Evolutionary conservation across 1,140 invertebrate species (phyloP).

Genomic region (Leptinotarsa undecemlineata): DNA sequence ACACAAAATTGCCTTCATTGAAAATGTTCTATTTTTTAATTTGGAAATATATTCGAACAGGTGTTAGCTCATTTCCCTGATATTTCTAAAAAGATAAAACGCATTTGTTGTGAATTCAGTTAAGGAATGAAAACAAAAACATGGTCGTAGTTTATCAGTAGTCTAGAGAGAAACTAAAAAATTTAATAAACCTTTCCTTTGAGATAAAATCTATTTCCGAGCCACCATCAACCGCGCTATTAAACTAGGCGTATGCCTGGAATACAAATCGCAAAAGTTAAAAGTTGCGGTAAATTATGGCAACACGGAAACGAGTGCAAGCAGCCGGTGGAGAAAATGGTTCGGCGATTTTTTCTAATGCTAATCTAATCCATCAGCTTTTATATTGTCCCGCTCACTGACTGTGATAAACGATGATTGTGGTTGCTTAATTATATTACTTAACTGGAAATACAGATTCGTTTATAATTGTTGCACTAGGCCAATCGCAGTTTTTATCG

Average conservation of each 20-base stretch:
- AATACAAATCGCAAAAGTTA: neutral
- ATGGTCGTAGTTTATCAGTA: no score
- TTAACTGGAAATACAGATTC: conserved; percentile 3
- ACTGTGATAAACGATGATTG: neutral
- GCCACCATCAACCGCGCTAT: neutral
- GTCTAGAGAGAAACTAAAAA: no score
- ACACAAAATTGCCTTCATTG: no score
- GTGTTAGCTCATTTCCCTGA: no score
- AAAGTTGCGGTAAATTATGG: conserved; percentile 3
- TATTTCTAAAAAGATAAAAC: no score
- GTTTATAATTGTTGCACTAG: neutral
- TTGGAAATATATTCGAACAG: no score
- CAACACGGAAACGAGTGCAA: neutral
- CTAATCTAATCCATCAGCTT: neutral
- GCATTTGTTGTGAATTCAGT: no score
- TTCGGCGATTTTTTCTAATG: conserved; percentile 1
- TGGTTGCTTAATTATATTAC: neutral
- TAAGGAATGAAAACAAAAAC: no score
- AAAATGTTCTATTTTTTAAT: no score
- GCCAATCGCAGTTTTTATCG: no score
- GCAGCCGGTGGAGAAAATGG: neutral
- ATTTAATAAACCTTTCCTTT: no score
- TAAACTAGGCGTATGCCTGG: neutral
- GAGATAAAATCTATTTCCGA: no score
- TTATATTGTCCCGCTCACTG: conserved; percentile 4